These are phyloP conservation scores for Theropithecus gelada DNA, from an alignment of 2,113 vertebrate species.

Conservation along the genomic window DNA sequence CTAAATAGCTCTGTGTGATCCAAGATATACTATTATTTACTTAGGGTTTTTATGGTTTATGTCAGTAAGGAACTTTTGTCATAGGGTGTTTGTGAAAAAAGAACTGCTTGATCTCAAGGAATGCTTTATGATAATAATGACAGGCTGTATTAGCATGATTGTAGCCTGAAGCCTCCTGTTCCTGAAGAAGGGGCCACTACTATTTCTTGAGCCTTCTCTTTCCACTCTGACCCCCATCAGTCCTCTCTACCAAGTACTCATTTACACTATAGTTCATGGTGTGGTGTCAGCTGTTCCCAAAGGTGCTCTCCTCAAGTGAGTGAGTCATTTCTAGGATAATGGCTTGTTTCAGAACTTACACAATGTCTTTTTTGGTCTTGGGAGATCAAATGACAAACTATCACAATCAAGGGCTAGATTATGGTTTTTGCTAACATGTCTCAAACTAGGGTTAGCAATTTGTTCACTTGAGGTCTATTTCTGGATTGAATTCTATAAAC, in stretches of 20 bases:
- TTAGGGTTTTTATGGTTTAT: neutral
- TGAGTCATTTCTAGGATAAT: neutral
- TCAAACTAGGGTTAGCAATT: neutral
- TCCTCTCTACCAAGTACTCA: neutral
- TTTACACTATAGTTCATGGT: neutral
- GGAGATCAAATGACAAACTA: neutral
- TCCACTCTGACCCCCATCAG: accelerated
- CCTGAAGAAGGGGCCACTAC: neutral
- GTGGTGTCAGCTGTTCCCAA: neutral
- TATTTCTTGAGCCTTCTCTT: neutral
- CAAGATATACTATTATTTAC: neutral
- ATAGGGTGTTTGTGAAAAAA: neutral
- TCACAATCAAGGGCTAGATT: neutral
- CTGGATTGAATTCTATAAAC: neutral
- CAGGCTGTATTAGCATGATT: neutral
- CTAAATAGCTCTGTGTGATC: neutral
- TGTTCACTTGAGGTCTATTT: constrained; percentile 2
- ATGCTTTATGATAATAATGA: neutral
- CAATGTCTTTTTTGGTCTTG: neutral
- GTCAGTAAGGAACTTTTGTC: neutral
- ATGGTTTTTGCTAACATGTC: neutral
- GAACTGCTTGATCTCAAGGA: neutral
- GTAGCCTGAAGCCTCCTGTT: neutral
- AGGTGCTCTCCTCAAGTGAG: neutral
- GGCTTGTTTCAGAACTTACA: neutral